A percentile compares a stretch with the other conserved stretches of the same genome.
phyloP scores from a whole-genome alignment of 2,113 vertebrate species.

The Ammodytes marinus region DNA sequence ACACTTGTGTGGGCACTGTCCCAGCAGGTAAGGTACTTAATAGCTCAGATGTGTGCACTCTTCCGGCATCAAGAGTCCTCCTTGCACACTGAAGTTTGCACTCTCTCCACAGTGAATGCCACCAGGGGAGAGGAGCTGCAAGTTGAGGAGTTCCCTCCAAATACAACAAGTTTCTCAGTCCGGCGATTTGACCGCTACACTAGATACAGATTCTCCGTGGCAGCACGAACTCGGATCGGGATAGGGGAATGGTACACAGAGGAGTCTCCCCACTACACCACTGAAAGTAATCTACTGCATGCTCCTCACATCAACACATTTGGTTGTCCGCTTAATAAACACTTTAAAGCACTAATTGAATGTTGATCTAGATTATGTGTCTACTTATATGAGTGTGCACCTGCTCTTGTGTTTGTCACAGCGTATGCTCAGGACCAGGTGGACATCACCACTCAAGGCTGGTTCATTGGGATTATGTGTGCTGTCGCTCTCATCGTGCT shows the following conservation, averaged over 20 bases:
- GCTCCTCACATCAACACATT: background rate
- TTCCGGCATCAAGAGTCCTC: constrained; percentile 19
- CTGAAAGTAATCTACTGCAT: constrained; percentile 88
- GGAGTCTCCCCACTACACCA: constrained; percentile 91
- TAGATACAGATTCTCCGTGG: constrained; percentile 91
- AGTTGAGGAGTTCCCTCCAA: constrained; percentile 89
- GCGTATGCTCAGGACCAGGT: constrained; percentile 89
- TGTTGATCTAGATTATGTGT: background rate
- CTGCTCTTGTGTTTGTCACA: constrained; percentile 37
- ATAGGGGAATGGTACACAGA: constrained; percentile 88
- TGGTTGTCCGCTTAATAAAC: background rate
- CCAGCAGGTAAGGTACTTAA: constrained; percentile 37
- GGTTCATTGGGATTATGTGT: constrained; percentile 99
- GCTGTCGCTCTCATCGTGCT: constrained; percentile 96
- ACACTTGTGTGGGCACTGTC: constrained; percentile 38
- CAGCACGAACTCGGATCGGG: constrained; percentile 90
- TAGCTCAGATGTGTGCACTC: constrained; percentile 26
- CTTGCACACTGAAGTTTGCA: background rate
- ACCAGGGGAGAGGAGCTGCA: constrained; percentile 85
- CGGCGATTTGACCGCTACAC: constrained; percentile 93
- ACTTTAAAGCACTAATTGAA: background rate
- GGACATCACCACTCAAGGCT: constrained; percentile 96
- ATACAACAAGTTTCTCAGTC: constrained; percentile 91
- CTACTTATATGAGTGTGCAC: background rate
- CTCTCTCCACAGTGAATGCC: constrained; percentile 89